Percentiles rank a stretch among this genome's conserved stretches.
Conservation (phyloP, 92 coral and sea anemone species). For the Porites divaricata region DNA sequence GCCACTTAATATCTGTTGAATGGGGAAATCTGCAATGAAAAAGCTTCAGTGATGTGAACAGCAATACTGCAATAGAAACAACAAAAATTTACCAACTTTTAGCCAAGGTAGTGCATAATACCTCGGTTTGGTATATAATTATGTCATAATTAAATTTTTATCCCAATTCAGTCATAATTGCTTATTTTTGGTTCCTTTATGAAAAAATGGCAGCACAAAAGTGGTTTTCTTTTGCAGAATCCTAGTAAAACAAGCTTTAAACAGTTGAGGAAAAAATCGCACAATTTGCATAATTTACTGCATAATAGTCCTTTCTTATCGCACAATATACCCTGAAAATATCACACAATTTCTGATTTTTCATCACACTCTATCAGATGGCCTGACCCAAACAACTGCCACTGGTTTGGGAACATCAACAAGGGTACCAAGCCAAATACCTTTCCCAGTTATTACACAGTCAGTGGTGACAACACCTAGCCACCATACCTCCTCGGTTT, state of each 20-base stretch:
- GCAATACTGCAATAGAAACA: no score
- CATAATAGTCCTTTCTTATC: conserved; percentile 31
- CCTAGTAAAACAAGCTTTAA: background rate
- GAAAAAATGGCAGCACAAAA: background rate
- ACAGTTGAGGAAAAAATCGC: conserved; percentile 6
- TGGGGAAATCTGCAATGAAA: background rate
- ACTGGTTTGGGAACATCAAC: no score
- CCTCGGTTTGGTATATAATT: background rate
- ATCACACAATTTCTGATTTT: conserved; percentile 20
- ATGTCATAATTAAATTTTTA: background rate
- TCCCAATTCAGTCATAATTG: background rate
- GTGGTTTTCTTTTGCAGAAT: background rate
- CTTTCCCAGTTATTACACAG: no score
- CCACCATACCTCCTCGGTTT: no score
- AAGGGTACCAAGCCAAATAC: no score
- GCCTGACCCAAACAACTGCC: no score
- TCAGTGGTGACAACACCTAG: no score
- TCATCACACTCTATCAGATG: background rate
- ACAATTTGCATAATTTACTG: conserved; percentile 13
- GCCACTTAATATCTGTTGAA: no score
- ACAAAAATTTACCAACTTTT: no score
- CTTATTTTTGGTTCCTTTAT: background rate
- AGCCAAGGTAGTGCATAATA: background rate
- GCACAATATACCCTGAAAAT: conserved; percentile 27
- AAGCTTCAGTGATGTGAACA: no score